These are phyloP conservation scores for Nannoperca obscura DNA, from an alignment of 2,797 vertebrate species.

Conservation along the genomic window DNA sequence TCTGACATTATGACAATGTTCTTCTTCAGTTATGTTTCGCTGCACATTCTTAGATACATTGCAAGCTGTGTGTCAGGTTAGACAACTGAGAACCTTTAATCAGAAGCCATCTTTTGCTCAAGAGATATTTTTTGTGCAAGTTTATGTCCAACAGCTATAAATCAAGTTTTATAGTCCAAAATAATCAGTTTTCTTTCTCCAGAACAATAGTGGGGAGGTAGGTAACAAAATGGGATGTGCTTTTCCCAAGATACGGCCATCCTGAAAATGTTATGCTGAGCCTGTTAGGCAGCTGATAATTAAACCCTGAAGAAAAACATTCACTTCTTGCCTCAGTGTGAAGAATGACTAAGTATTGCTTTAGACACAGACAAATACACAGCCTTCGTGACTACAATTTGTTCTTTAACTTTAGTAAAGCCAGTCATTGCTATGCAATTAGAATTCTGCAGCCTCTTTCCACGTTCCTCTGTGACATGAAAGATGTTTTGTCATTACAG, in stretches of 20 bases:
- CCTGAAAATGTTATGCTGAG: slow-evolving; percentile 30
- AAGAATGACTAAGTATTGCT: slow-evolving; percentile 34
- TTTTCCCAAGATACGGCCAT: slow-evolving; percentile 2
- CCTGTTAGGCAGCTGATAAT: slow-evolving; percentile 50
- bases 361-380: slow-evolving; percentile 25
- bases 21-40: neutral
- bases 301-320: slow-evolving; percentile 48
- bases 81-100: slow-evolving; percentile 28
- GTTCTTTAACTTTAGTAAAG: slow-evolving; percentile 23
- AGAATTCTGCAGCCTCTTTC: slow-evolving; percentile 3
- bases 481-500: slow-evolving; percentile 21
- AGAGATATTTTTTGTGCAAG: slow-evolving; percentile 9
- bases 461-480: neutral
- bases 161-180: slow-evolving; percentile 8
- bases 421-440: slow-evolving; percentile 4
- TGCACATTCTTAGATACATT: neutral
- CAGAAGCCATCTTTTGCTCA: slow-evolving; percentile 2
- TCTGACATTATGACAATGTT: neutral
- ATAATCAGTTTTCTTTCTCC: slow-evolving; percentile 12
- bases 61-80: slow-evolving; percentile 3
- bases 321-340: slow-evolving; percentile 34
- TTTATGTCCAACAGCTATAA: slow-evolving; percentile 25
- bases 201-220: slow-evolving; percentile 15
- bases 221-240: slow-evolving; percentile 6
- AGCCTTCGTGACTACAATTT: slow-evolving; percentile 21